Conservation (phyloP, 2,797 vertebrate species). For the Gephyroberyx darwinii region DNA sequence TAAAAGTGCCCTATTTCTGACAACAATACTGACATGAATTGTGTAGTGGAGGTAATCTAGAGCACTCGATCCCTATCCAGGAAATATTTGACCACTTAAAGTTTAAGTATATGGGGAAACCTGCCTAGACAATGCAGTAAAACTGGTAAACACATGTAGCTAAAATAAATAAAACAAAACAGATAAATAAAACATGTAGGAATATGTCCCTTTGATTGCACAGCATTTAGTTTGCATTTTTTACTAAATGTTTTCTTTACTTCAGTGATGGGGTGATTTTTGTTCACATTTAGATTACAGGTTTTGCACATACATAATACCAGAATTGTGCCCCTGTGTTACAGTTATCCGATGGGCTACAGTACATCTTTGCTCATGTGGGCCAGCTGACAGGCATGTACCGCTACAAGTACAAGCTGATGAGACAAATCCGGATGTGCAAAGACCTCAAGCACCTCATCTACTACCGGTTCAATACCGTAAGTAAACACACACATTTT, state of each 20-base stretch:
- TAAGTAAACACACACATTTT: conserved; percentile 69
- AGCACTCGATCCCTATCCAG: not conserved
- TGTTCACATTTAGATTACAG: too few species aligned
- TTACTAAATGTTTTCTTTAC: too few species aligned
- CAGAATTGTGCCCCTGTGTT: conserved; percentile 11
- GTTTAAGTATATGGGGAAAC: too few species aligned
- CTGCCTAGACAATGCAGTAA: too few species aligned
- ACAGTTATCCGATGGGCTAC: conserved; percentile 94
- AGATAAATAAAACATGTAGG: too few species aligned
- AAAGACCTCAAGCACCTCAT: conserved; percentile 99
- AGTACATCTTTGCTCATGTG: conserved; percentile 99
- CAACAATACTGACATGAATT: not conserved
- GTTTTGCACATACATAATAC: not conserved
- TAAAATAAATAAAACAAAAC: too few species aligned
- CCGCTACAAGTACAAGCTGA: conserved; percentile 99
- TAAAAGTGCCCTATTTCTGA: not conserved
- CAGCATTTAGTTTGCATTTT: too few species aligned
- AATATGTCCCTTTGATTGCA: too few species aligned
- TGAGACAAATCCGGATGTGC: conserved; percentile 99
- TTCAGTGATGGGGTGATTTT: too few species aligned
- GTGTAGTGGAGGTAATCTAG: not conserved
- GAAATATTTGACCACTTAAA: too few species aligned
- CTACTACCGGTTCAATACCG: conserved; percentile 99
- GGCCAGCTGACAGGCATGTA: conserved; percentile 99
- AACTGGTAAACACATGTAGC: too few species aligned